These are phyloP conservation scores for Pipra filicauda DNA, from an alignment of 2,113 vertebrate genomes.

Conservation along the genomic window DNA sequence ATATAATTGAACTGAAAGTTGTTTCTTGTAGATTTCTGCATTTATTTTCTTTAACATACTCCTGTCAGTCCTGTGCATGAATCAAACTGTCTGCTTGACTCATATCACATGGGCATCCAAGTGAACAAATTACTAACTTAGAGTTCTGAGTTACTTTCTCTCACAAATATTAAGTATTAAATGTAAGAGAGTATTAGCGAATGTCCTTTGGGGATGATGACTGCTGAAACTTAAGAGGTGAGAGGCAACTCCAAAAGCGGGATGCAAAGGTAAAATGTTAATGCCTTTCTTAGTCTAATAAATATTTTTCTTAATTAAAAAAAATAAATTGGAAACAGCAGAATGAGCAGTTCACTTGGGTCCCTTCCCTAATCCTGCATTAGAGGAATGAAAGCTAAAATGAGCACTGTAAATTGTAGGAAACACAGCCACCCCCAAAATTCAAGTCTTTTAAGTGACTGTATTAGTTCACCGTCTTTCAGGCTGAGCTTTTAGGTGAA, in stretches of 20 bases:
- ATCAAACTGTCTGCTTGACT: background rate
- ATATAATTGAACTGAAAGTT: constrained; percentile 1
- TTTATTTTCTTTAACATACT: constrained; percentile 55
- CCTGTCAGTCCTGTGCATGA: constrained; percentile 58
- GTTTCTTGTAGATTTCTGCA: background rate
- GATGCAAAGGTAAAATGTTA: background rate
- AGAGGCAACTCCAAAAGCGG: background rate
- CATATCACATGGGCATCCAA: background rate
- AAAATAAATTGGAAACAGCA: background rate
- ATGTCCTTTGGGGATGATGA: background rate
- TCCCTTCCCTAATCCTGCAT: background rate
- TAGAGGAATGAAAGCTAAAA: background rate
- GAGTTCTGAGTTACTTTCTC: constrained; percentile 2
- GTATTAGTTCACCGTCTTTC: background rate
- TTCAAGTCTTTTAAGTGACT: background rate
- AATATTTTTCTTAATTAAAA: background rate
- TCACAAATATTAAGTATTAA: background rate
- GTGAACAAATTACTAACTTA: constrained; percentile 57
- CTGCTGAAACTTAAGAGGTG: background rate
- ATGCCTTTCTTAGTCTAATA: background rate
- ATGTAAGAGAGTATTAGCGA: background rate
- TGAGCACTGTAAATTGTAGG: background rate
- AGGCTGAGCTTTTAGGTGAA: background rate
- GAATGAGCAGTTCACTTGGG: background rate
- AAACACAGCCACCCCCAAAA: background rate